Percentiles rank a stretch among this genome's conserved stretches.
Conservation (phyloP, 1,140 invertebrate genomes). For the Rhizoglyphus robini region DNA sequence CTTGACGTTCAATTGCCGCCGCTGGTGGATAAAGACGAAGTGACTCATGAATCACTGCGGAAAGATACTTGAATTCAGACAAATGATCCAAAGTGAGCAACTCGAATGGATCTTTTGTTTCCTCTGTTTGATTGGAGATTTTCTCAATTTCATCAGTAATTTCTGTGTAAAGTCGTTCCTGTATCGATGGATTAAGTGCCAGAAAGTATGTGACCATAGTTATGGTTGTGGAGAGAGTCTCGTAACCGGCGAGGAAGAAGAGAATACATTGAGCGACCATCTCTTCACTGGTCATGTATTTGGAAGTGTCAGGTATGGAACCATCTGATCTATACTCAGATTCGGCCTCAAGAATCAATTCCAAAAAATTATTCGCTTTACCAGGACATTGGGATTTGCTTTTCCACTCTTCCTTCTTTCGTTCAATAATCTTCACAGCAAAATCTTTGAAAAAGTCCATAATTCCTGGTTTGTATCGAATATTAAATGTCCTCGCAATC, state of each 20-base stretch:
- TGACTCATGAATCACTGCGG: constrained; percentile 34
- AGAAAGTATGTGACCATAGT: constrained; percentile 42
- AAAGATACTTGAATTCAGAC: constrained; percentile 28
- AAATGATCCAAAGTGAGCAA: constrained; percentile 16
- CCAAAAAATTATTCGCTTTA: neutral
- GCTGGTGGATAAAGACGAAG: constrained; percentile 34
- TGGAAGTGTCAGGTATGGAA: neutral
- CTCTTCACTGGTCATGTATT: constrained; percentile 38
- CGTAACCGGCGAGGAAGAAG: constrained; percentile 52
- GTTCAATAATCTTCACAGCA: neutral
- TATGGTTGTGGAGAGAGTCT: constrained; percentile 45
- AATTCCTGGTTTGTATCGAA: neutral
- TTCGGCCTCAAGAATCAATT: neutral
- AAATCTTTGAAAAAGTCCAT: neutral
- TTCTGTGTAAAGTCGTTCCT: constrained; percentile 42
- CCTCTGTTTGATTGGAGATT: neutral
- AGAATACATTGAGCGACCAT: constrained; percentile 48
- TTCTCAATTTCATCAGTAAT: constrained; percentile 27
- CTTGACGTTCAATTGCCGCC: constrained; percentile 14
- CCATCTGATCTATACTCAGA: neutral
- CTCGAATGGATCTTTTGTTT: too few species aligned
- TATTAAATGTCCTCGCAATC: neutral
- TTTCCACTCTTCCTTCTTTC: neutral
- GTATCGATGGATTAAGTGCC: constrained; percentile 42
- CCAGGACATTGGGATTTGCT: neutral